phyloP scores from a whole-genome alignment of 2,888 invertebrate species.

The Melangyna quadrimaculata region DNA sequence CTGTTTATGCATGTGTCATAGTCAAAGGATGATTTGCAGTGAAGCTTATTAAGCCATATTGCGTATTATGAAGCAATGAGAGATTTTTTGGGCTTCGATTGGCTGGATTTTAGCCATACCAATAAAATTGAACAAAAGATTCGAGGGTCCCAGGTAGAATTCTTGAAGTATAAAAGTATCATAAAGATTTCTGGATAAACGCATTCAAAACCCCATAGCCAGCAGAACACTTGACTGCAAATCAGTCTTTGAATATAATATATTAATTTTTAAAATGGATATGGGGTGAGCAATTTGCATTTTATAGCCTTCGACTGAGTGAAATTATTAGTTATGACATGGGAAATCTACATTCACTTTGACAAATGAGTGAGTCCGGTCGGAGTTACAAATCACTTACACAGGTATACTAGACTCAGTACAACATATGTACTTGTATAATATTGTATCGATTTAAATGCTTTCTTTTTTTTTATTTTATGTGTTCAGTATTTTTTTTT shows the following conservation, averaged over 20 bases:
- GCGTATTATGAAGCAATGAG: too few species aligned
- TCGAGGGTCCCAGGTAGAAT: too few species aligned
- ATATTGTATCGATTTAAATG: slow-evolving; percentile 18
- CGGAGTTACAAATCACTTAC: slow-evolving; percentile 37
- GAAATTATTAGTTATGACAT: slow-evolving; percentile 52
- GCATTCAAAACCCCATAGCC: too few species aligned
- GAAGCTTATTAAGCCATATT: too few species aligned
- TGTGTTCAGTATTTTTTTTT: background rate
- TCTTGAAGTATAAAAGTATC: too few species aligned
- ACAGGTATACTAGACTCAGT: too few species aligned
- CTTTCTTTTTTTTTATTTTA: background rate
- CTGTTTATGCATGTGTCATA: background rate
- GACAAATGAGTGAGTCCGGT: slow-evolving; percentile 36
- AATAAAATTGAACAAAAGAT: too few species aligned
- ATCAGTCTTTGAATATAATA: background rate
- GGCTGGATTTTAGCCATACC: too few species aligned
- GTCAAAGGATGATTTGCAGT: background rate
- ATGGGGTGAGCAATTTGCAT: slow-evolving; percentile 46
- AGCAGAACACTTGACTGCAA: background rate
- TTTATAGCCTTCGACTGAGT: slow-evolving; percentile 45
- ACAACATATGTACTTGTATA: background rate
- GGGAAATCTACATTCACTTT: slow-evolving; percentile 22
- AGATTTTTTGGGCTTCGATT: too few species aligned
- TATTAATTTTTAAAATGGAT: background rate
- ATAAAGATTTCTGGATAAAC: too few species aligned